phyloP scores from a whole-genome alignment of 2,888 invertebrate genomes.

The Hipparchia semele region DNA sequence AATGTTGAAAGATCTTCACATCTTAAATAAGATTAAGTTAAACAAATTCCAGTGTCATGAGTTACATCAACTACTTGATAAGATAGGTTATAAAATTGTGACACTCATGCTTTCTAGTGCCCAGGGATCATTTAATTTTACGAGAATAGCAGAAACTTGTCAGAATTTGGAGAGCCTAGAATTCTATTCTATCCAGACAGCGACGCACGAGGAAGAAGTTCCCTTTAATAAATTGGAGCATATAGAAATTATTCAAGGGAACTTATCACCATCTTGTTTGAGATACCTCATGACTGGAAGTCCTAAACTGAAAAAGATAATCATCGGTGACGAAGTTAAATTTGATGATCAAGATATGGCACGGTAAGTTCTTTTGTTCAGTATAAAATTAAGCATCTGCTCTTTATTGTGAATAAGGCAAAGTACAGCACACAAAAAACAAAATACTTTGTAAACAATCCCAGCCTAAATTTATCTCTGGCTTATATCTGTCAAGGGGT shows the following conservation, averaged over 20 bases:
- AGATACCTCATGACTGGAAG: constrained; percentile 84
- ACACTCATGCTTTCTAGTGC: constrained; percentile 84
- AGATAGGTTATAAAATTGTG: constrained; percentile 78
- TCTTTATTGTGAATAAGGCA: background rate
- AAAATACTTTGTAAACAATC: constrained; percentile 13
- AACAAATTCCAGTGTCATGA: constrained; percentile 85
- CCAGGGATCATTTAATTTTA: constrained; percentile 82
- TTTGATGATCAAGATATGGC: constrained; percentile 87
- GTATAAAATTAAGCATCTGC: constrained; percentile 5
- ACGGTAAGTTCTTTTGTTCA: constrained; percentile 64
- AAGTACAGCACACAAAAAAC: background rate
- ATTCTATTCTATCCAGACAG: constrained; percentile 85
- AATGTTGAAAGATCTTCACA: constrained; percentile 73
- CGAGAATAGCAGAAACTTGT: constrained; percentile 82
- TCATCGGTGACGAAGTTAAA: constrained; percentile 86
- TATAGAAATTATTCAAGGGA: constrained; percentile 86
- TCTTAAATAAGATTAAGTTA: constrained; percentile 83
- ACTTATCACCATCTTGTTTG: constrained; percentile 81
- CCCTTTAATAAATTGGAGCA: constrained; percentile 85
- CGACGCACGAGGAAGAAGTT: constrained; percentile 80
- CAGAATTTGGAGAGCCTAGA: constrained; percentile 85
- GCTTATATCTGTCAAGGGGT: background rate
- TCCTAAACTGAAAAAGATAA: constrained; percentile 83
- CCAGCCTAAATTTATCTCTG: background rate
- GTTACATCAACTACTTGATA: constrained; percentile 81